Evolutionary conservation across 2,888 invertebrate genomes (phyloP), one percentile per base, ranked within the genome.

Genomic region (Chironomus riparius): DNA sequence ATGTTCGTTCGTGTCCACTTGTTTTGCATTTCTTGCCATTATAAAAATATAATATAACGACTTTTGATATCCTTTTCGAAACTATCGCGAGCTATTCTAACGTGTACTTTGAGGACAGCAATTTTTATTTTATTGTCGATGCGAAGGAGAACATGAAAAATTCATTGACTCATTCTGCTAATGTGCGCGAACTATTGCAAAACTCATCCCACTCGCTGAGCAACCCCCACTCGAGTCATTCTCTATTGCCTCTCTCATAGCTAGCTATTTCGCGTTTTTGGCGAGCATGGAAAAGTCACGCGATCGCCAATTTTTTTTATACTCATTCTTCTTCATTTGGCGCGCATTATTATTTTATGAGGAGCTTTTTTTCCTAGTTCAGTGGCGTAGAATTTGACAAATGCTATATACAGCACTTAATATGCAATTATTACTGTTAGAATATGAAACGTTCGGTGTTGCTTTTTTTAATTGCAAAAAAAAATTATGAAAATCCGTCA

Each of bases 221-320:
- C 15, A 2, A 50, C 50, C 3, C 18, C 18, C 15, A 6, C n/a
- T 0, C n/a, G 5, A 15, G 15, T 18, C n/a, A 18, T 56, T 56
- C 18, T 56, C 56, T 56, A 28, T 28, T 28, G 28, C 28, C 28
- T 28, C 28, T 28, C 28, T 3, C 28, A 5, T 28, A n/a, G n/a
- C n/a, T n/a, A n/a, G n/a, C n/a, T n/a, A n/a, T 65, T 65, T 65
- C 2, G 2, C 12, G 18, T 61, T 73, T 72, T 74, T 74, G 24
- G 74, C 68, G 68, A 74, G 68, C 48, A 74, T 68, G 22, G 18
- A 74, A 74, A 65, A 74, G 74, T 74, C 74, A 74, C 74, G 74
- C 74, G 74, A 74, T 74, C 74, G 74, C 74, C 62, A 74, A 61
- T 62, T 74, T 47, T 68, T 74, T 74, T 21, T 68, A 13, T 21